A percentile compares a stretch with the other conserved stretches of the same genome.
Conservation (phyloP, 2,888 invertebrate genomes). For the Athripsodes cinereus region DNA sequence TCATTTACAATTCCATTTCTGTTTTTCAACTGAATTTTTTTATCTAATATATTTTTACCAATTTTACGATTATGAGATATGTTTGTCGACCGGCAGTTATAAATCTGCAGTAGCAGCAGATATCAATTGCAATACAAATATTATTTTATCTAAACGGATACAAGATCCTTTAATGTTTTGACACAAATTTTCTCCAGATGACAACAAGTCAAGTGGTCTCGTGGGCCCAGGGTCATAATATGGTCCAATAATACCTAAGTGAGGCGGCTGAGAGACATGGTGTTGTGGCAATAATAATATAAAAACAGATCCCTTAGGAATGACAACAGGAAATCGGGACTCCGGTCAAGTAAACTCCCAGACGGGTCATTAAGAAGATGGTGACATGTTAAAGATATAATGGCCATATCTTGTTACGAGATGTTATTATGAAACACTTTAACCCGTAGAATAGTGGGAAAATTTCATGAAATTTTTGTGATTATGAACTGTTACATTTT, state of each 20-base stretch:
- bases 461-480: too few relatives aligned
- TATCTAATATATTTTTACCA: too few relatives aligned
- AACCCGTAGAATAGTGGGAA: neutral
- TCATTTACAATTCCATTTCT: too few relatives aligned
- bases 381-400: conserved; percentile 14
- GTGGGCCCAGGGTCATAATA: neutral
- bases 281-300: too few relatives aligned
- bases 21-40: too few relatives aligned
- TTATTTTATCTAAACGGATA: conserved; percentile 1
- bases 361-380: conserved; percentile 15
- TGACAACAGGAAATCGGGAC: conserved; percentile 20
- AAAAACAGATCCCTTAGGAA: neutral
- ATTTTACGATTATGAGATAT: too few relatives aligned
- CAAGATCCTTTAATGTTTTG: neutral
- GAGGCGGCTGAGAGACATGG: too few relatives aligned
- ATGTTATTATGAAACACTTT: neutral
- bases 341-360: conserved; percentile 11
- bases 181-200: neutral
- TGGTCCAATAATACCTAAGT: neutral
- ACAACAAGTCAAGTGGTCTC: neutral
- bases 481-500: too few relatives aligned
- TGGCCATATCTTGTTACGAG: conserved; percentile 12
- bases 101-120: neutral
- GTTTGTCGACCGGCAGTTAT: too few relatives aligned
- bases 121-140: neutral